Evolutionary conservation across 2,888 invertebrate genomes (phyloP), one percentile per base, ranked within the genome.

Genomic region (Parnassius glacialis): DNA sequence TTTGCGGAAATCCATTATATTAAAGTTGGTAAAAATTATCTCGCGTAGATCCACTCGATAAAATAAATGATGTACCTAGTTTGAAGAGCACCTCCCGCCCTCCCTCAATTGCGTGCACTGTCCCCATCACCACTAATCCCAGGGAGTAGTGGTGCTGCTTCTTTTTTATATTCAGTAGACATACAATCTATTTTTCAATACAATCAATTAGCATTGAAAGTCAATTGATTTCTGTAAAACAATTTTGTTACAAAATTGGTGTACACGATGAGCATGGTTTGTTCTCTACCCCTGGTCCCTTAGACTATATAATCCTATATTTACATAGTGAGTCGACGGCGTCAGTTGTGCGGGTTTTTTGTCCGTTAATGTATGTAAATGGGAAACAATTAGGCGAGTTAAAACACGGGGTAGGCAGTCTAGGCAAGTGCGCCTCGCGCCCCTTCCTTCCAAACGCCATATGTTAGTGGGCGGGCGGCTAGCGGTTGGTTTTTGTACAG

Each of bases 301-400:
- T 71, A 67, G 71, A 70, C 74, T 79, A 81, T 78, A 81, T 81
- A 81, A 77, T 69, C 69, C 67, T 72, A 72, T 87, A 85, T 87
- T 87, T 88, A 89, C 83, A 85, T 85, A 84, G 76, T 73, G 74
- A 78, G 81, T 74, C 74, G 73, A 68, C 72, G 76, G 80, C 86
- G 90, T 82, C 89, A 84, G 90, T 90, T 90, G 78, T 65, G 84
- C 74, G 80, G 76, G 75, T 76, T 78, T 85, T 89, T 87, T 90
- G 87, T 83, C 81, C 78, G 83, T 80, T 89, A 90, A 91, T 89
- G 79, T 90, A 91, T 90, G 90, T 89, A 91, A 90, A 91, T 90
- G 86, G 85, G 86, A 90, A 89, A 81, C 90, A 91, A 90, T 91
- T 90, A 91, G 87, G 88, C 87, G 87, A 88, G 87, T 89, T 90